Conservation (phyloP, 1,140 invertebrate genomes). For the Apis laboriosa region DNA sequence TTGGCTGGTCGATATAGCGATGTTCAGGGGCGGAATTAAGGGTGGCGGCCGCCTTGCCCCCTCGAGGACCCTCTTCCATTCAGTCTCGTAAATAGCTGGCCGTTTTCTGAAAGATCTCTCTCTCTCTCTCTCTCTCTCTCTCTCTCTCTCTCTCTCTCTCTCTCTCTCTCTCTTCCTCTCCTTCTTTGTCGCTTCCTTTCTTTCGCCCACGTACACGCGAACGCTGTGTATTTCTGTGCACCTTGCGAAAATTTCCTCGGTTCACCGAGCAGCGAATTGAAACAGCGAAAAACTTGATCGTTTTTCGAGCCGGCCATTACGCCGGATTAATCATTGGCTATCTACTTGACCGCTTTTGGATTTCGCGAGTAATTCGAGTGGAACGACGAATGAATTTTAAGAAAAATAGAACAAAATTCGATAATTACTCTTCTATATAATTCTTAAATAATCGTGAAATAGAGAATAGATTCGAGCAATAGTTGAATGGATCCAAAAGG, state of each 20-base stretch:
- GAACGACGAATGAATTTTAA: no score
- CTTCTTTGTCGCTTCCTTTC: constrained; percentile 4
- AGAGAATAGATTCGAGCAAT: no score
- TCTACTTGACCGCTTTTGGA: background rate
- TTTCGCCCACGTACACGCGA: constrained; percentile 40
- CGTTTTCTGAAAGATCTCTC: constrained; percentile 65
- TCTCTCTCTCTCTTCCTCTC: constrained; percentile 12
- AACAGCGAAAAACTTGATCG: constrained; percentile 30
- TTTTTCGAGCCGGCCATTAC: background rate
- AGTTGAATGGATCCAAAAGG: no score
- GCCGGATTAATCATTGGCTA: background rate
- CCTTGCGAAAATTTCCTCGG: constrained; percentile 55
- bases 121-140: constrained; percentile 8
- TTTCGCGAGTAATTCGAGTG: background rate
- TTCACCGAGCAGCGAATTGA: constrained; percentile 48
- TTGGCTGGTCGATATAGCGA: constrained; percentile 71
- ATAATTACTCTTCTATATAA: no score
- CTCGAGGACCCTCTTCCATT: constrained; percentile 73
- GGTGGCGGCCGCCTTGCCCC: constrained; percentile 52
- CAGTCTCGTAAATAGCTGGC: constrained; percentile 73
- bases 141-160: background rate
- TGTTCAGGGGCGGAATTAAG: constrained; percentile 45
- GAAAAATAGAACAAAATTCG: no score
- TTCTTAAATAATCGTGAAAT: no score
- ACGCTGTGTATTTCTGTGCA: constrained; percentile 44